Evolutionary conservation across 2,113 vertebrate species (phyloP).

Genomic region (Ptychochromis oligacanthus): DNA sequence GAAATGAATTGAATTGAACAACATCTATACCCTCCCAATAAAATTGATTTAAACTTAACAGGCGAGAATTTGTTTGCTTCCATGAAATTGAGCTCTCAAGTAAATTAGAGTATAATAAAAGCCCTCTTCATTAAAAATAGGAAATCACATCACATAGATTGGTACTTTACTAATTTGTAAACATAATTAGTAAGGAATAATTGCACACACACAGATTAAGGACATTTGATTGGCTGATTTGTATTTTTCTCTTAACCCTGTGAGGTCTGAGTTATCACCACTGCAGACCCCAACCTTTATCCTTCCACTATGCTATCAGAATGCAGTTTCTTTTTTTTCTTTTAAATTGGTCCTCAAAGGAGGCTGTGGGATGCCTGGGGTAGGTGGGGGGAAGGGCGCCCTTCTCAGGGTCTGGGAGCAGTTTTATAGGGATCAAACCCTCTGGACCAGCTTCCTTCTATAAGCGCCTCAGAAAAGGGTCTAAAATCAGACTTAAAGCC

Average conservation of each 20-base stretch:
- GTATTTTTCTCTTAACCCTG: slow-evolving; percentile 6
- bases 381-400: neutral
- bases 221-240: neutral
- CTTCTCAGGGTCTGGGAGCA: too few relatives aligned
- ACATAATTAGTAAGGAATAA: neutral
- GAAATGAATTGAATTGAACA: too few relatives aligned
- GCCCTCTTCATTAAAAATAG: neutral
- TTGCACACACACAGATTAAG: neutral
- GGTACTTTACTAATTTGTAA: neutral
- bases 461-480: too few relatives aligned
- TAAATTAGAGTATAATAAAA: slow-evolving; percentile 2
- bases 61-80: neutral
- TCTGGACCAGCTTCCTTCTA: too few relatives aligned
- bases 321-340: too few relatives aligned
- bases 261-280: neutral
- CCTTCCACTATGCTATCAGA: too few relatives aligned
- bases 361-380: neutral
- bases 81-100: neutral
- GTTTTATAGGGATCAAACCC: too few relatives aligned
- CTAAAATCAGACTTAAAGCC: too few relatives aligned
- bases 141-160: neutral
- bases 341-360: too few relatives aligned
- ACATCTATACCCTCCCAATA: too few relatives aligned
- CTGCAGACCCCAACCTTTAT: neutral
- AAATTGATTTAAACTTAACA: too few relatives aligned